Base-by-base conservation (phyloP, 2,888 invertebrate species). In the Rhingia campestris region DNA sequence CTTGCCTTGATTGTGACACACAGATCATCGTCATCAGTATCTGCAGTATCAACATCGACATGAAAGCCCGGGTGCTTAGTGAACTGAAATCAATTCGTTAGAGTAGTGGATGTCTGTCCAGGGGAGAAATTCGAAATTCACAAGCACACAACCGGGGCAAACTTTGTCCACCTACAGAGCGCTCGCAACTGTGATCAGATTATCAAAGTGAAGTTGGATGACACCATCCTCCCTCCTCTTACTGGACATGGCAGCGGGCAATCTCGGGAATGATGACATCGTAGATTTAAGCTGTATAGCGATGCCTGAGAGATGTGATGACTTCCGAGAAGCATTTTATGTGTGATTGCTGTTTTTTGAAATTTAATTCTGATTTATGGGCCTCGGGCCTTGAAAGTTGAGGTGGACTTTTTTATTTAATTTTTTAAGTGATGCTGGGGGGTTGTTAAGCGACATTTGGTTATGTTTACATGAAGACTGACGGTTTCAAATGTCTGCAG, bases 41-140 rank as follows among this genome's bases (percentile, higher is more conserved):
- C 30, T 49, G 32, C 47, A n/a, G n/a, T n/a, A 58, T 70, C 32
- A 59, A 22, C 22, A 22, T 22, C 22, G 22, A 22, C 1, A 22
- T 22, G 22, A 22, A 32, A 51, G 5, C 37, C 6, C 30, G 7
- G 30, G 43, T 64, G 75, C 33, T 63, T 7, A 39, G 69, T 75
- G 75, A 81, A 75, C 76, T 53, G 53, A 70, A 81, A 75, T 75
- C 69, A 81, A 75, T 81, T 81, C 47, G 39, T 81, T 75, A 70
- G 69, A 75, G 75, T 6, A 6, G 2, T 6, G 3, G 6, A 12
- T 81, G 76, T 75, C 69, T 53, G 53, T 64, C 41, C 41, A 59
- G 12, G 6, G 69, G 54, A 9, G 33, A 49, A 51, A 37, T 70
- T 49, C 22, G 4, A 45, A 58, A 51, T 64, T 72, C 56, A 54